Evolutionary conservation across 1,140 invertebrate genomes (phyloP), one percentile per base, ranked within the genome.

Genomic region (Bradynema listronoti): DNA sequence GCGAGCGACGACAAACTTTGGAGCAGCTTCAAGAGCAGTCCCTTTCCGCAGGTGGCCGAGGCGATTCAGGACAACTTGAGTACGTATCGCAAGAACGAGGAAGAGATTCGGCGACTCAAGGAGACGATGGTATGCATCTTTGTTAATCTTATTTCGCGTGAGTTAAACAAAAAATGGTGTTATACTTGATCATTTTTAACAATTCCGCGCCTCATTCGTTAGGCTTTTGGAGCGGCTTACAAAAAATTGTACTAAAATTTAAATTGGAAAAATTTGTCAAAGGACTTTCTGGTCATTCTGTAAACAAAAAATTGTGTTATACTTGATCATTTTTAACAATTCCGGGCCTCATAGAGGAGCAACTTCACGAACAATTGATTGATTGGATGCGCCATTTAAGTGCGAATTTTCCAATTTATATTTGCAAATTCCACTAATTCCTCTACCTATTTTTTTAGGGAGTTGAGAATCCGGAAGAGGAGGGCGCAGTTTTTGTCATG

Each of bases 31-130:
- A 77, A 77, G 43, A 76, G 73, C 19, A 91, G 89, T 76, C 92
- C 94, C 0, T 98, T 99, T 78, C 94, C 94, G 0, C 87, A 85
- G 16, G 93, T 98, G 2, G 94, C 94, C 6, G 94, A 98, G 82
- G 89, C 92, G 19, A 93, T 99, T 66, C 93, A 99, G 79, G 90
- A 93, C 80, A 90, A 96, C 80, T 79, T 99, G 56, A 94, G 99
- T 79, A 87, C 88, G 47, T 96, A 95, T 80, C 84, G 84, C 84
- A 85, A 85, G 54, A 90, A 88, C 46, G 94, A 99, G 80, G 90
- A 93, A 61, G 90, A 97, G 84, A 90, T 98, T 0, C 95, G 94
- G 77, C 87, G 87, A 67, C 79, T 98, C 1, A 57, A 57, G 14
- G 34, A 57, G 2, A 63, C 55, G n/a, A 61, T 61, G 34, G 43